Conservation (phyloP, 35 echinoderm and acorn worm genomes). For the Apostichopus californicus region DNA sequence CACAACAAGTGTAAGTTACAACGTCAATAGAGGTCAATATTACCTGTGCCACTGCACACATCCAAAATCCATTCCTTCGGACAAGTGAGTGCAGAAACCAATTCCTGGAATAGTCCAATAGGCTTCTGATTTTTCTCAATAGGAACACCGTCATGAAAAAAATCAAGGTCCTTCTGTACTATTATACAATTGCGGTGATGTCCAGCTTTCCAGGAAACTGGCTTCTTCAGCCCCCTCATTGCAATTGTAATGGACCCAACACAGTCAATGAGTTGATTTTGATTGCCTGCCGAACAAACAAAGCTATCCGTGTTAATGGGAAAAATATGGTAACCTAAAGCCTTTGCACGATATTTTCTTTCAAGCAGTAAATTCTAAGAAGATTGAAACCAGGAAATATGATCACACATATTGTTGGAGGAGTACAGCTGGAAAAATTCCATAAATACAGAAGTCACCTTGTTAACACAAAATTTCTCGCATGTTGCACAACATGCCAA, state of each 20-base stretch:
- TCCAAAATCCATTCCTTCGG: conserved; percentile 9
- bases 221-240: neutral
- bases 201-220: neutral
- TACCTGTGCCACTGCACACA: conserved; percentile 29
- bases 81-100: neutral
- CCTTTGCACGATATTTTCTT: neutral
- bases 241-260: conserved; percentile 16
- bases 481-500: too few relatives aligned
- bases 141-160: neutral
- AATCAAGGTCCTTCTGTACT: neutral
- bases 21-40: neutral
- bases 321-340: neutral
- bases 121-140: neutral
- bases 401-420: neutral
- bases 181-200: neutral
- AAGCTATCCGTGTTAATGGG: neutral
- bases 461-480: too few relatives aligned
- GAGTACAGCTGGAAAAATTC: too few relatives aligned
- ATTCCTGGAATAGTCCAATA: conserved; percentile 2
- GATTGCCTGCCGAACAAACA: neutral
- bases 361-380: neutral
- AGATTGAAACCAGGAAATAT: neutral
- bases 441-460: too few relatives aligned
- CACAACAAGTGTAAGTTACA: neutral
- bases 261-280: neutral